Evolutionary conservation across 1,140 invertebrate genomes (phyloP).

Genomic region (Eufriesea mexicana): DNA sequence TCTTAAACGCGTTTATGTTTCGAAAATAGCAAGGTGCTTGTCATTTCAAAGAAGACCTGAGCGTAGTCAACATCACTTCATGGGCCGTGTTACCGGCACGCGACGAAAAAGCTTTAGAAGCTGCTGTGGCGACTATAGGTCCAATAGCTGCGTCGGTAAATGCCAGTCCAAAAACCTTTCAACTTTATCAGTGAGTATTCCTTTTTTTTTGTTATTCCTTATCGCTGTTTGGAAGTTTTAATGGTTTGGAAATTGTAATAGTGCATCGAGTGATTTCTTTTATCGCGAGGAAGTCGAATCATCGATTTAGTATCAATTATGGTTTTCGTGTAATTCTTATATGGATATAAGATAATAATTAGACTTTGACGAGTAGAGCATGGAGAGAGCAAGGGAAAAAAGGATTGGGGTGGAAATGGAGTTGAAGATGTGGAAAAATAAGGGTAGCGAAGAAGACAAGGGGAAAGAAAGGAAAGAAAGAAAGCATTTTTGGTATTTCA

Average conservation of each 20-base stretch:
- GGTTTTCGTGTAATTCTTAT: too few relatives aligned
- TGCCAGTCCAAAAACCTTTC: conserved; percentile 89
- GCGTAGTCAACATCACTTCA: conserved; percentile 85
- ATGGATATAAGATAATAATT: too few relatives aligned
- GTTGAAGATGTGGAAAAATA: too few relatives aligned
- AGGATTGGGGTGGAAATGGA: too few relatives aligned
- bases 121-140: conserved; percentile 87
- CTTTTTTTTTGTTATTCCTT: not conserved
- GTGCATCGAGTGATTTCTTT: too few relatives aligned
- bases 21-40: conserved; percentile 85
- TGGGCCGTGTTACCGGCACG: conserved; percentile 87
- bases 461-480: not conserved
- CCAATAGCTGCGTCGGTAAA: conserved; percentile 89
- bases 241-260: too few relatives aligned
- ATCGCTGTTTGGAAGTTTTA: not conserved
- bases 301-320: too few relatives aligned
- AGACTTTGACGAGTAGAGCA: too few relatives aligned
- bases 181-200: conserved; percentile 87
- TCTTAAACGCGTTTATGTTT: not conserved
- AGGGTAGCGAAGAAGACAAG: not conserved
- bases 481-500: not conserved
- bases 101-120: conserved; percentile 87
- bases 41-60: conserved; percentile 81
- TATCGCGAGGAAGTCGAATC: too few relatives aligned
- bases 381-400: too few relatives aligned